A percentile compares a stretch with the other conserved stretches of the same genome.
These are phyloP conservation scores for Picathartes gymnocephalus DNA, from an alignment of 2,113 vertebrate species.

Conservation along the genomic window DNA sequence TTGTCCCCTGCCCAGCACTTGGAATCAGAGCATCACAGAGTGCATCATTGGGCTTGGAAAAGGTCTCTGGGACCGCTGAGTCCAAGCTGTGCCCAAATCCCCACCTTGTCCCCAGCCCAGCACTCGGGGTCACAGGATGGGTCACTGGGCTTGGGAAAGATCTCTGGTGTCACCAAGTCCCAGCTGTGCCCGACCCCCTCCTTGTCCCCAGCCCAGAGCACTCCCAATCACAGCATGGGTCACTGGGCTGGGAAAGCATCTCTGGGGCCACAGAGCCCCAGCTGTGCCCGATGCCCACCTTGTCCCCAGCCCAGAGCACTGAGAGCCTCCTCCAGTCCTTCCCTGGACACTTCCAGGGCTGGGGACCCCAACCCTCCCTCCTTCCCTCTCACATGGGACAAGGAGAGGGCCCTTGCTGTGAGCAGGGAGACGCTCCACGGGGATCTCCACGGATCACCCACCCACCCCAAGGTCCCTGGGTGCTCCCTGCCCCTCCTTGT, in stretches of 20 bases:
- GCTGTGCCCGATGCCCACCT: neutral
- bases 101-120: too few species aligned
- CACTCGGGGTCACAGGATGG: too few species aligned
- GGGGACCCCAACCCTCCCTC: fast-evolving
- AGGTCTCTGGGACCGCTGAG: too few species aligned
- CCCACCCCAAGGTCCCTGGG: fast-evolving
- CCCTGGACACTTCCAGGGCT: fast-evolving
- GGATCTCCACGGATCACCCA: neutral
- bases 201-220: neutral
- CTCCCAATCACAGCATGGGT: fast-evolving
- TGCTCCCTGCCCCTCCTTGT: neutral
- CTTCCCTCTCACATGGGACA: neutral
- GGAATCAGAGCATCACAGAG: too few species aligned
- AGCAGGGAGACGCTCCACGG: neutral
- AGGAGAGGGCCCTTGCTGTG: neutral
- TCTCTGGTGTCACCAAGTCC: fast-evolving
- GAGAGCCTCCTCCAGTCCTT: neutral
- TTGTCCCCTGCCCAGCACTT: too few species aligned
- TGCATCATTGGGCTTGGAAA: too few species aligned
- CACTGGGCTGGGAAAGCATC: neutral
- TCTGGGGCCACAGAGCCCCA: fast-evolving
- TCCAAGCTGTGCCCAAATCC: too few species aligned
- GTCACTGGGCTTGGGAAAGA: too few species aligned
- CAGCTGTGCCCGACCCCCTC: too few species aligned
- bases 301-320: neutral